Percentiles rank a stretch among this genome's conserved stretches.
Conservation (phyloP, 2,113 vertebrate species). For the Cephalopterus ornatus region DNA sequence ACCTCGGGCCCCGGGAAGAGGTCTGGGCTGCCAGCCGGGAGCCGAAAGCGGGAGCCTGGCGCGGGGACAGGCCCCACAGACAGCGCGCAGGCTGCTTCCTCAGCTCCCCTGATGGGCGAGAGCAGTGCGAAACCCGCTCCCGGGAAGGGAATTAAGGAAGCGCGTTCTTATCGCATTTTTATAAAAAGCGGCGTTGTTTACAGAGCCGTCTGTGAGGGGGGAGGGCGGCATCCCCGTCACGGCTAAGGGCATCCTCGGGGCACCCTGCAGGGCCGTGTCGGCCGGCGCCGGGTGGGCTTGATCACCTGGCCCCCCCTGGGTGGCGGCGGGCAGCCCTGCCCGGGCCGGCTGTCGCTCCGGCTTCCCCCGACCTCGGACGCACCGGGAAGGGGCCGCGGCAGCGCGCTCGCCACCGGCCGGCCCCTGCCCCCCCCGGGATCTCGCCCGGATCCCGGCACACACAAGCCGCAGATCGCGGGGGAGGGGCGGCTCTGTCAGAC, state of each 20-base stretch:
- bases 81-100: not conserved
- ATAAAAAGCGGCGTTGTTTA: not conserved
- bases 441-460: constrained; percentile 33
- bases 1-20: not conserved
- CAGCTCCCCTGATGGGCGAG: not conserved
- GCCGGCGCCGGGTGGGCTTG: not conserved
- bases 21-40: not conserved
- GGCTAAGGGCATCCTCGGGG: not conserved
- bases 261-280: not conserved
- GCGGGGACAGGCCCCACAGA: not conserved
- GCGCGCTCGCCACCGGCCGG: not conserved
- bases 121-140: not conserved
- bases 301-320: not conserved
- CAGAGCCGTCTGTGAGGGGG: not conserved
- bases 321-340: not conserved
- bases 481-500: constrained; percentile 62
- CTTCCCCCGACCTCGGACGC: not conserved
- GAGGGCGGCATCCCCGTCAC: not conserved
- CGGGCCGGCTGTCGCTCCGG: not conserved
- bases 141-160: not conserved
- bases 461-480: constrained; percentile 44
- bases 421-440: not conserved
- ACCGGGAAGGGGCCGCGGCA: not conserved
- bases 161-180: not conserved
- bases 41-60: not conserved